phyloP scores from a whole-genome alignment of 2,113 vertebrate species.

The Ranitomeya variabilis region DNA sequence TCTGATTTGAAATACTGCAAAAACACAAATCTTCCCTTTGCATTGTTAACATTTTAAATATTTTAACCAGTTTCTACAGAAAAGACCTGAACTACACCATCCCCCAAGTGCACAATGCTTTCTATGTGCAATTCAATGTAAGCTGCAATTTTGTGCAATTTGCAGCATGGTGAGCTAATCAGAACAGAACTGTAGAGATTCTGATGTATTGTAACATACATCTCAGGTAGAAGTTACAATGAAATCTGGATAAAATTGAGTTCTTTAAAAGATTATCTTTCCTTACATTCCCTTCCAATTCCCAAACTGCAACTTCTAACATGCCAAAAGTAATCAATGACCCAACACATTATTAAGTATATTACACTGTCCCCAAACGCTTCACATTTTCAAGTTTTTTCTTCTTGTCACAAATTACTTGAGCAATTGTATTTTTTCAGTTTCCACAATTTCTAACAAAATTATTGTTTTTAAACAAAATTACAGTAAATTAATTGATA shows the following conservation, averaged over 20 bases:
- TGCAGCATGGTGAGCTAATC: conserved; percentile 45
- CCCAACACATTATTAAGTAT: no score
- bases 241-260: not conserved
- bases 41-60: not conserved
- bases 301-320: not conserved
- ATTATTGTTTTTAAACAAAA: not conserved
- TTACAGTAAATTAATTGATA: not conserved
- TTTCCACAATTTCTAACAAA: no score
- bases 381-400: no score
- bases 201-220: conserved; percentile 24
- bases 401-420: no score
- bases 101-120: not conserved
- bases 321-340: no score
- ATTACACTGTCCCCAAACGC: no score
- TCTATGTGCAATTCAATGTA: not conserved
- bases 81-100: not conserved
- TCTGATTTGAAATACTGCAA: not conserved
- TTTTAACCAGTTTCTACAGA: not conserved
- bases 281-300: not conserved
- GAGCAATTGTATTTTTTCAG: no score
- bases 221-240: not conserved
- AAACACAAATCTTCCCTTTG: not conserved
- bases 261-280: not conserved
- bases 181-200: conserved; percentile 38
- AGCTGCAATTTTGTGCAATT: conserved; percentile 41